phyloP scores from a whole-genome alignment of 2,113 vertebrate species.

The Thamnophis sirtalis region DNA sequence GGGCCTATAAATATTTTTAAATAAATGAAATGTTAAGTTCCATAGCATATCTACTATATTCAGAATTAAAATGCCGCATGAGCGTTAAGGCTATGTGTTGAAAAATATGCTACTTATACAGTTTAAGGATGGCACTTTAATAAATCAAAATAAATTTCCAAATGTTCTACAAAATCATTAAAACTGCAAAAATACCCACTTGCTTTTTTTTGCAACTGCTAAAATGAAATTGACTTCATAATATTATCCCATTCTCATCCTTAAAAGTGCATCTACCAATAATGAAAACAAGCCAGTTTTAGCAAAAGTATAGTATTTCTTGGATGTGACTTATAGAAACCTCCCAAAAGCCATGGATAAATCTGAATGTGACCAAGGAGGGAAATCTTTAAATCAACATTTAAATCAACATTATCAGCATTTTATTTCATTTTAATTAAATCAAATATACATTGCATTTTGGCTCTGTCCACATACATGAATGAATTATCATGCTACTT shows the following conservation, averaged over 20 bases:
- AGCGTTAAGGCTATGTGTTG: neutral
- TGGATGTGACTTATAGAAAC: neutral
- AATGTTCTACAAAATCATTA: neutral
- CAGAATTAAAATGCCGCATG: neutral
- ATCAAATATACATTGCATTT: neutral
- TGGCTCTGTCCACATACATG: neutral
- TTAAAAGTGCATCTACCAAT: neutral
- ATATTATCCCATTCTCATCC: neutral
- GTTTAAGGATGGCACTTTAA: neutral
- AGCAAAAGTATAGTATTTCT: neutral
- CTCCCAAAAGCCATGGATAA: neutral
- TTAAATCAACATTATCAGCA: neutral
- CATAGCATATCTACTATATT: neutral
- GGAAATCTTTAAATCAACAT: neutral
- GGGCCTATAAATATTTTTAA: neutral
- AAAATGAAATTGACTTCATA: neutral
- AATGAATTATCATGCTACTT: neutral
- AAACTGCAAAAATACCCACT: neutral
- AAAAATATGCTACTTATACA: neutral
- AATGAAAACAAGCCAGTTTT: neutral
- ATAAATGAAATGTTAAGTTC: neutral
- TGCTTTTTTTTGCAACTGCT: neutral
- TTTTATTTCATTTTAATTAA: neutral
- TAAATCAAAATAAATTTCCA: neutral
- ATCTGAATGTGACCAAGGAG: neutral